phyloP scores from a whole-genome alignment of 2,113 vertebrate species.

The Catharus minimus region DNA sequence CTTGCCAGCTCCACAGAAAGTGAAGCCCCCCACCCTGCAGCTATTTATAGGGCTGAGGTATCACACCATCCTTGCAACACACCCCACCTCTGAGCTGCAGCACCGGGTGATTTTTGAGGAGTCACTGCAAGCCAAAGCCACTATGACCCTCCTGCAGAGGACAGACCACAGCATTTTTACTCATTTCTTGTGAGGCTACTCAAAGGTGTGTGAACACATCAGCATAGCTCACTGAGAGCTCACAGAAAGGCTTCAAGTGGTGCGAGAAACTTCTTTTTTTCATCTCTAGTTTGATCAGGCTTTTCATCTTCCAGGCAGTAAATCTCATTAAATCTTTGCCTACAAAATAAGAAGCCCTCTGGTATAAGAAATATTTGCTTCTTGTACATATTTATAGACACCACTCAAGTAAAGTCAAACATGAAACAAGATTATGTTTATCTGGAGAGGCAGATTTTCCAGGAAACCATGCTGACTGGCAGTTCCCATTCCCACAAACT shows the following conservation, averaged over 20 bases:
- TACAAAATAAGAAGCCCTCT: neutral
- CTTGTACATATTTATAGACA: slow-evolving; percentile 24
- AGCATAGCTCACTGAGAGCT: neutral
- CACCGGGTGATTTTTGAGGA: rapidly evolving
- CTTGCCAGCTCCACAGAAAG: neutral
- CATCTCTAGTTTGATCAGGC: neutral
- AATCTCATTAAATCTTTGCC: slow-evolving; percentile 10
- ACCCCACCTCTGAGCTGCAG: rapidly evolving
- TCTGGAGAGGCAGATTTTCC: slow-evolving; percentile 41
- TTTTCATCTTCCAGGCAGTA: neutral
- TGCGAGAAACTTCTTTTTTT: neutral
- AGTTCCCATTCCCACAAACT: neutral
- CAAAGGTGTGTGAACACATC: neutral
- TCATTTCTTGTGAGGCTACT: neutral
- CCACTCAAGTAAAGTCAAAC: slow-evolving; percentile 25
- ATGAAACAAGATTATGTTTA: slow-evolving; percentile 31
- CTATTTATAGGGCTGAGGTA: neutral
- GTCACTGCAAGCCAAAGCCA: neutral
- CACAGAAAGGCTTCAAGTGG: neutral
- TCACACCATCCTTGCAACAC: neutral
- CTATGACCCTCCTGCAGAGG: rapidly evolving
- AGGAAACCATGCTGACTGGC: slow-evolving; percentile 24
- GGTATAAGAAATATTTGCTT: slow-evolving; percentile 11
- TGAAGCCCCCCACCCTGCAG: neutral
- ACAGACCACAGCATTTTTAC: neutral